Conservation (phyloP, 2,888 invertebrate species). For the Zhengitettix transpicula region DNA sequence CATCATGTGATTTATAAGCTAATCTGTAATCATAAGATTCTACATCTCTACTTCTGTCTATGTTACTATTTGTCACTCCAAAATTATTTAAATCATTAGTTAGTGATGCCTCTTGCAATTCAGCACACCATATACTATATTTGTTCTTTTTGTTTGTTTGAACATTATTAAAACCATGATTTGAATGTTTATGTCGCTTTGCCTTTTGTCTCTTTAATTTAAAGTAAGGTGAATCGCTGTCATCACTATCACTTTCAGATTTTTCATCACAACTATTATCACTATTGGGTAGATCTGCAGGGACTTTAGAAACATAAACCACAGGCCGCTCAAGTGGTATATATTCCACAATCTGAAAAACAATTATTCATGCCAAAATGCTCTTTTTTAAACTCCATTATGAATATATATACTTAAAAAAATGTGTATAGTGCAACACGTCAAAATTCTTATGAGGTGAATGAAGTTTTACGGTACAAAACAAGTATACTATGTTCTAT, state of each 20-base stretch:
- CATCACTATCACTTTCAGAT: constrained; percentile 40
- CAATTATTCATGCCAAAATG: no score
- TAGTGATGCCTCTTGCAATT: constrained; percentile 59
- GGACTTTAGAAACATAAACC: constrained; percentile 20
- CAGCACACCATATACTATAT: constrained; percentile 61
- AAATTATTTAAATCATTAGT: constrained; percentile 62
- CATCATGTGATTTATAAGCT: constrained; percentile 3
- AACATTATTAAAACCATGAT: constrained; percentile 15
- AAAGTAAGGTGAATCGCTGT: constrained; percentile 30
- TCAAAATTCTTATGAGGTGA: no score
- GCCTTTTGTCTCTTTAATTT: constrained; percentile 37
- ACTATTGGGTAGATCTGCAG: constrained; percentile 2
- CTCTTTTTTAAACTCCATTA: no score
- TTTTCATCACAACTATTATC: constrained; percentile 32
- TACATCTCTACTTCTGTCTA: constrained; percentile 43
- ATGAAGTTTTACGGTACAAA: no score
- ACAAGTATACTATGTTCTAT: no score
- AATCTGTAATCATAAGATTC: constrained; percentile 57
- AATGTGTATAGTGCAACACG: no score
- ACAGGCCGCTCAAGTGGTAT: constrained; percentile 39
- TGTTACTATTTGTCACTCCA: constrained; percentile 47
- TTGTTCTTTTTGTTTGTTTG: constrained; percentile 40
- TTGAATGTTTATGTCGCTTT: constrained; percentile 23
- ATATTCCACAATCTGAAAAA: constrained; percentile 26
- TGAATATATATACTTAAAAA: no score